Base-by-base conservation (phyloP, 2,888 invertebrate genomes). In the Octodonta nipae region DNA sequence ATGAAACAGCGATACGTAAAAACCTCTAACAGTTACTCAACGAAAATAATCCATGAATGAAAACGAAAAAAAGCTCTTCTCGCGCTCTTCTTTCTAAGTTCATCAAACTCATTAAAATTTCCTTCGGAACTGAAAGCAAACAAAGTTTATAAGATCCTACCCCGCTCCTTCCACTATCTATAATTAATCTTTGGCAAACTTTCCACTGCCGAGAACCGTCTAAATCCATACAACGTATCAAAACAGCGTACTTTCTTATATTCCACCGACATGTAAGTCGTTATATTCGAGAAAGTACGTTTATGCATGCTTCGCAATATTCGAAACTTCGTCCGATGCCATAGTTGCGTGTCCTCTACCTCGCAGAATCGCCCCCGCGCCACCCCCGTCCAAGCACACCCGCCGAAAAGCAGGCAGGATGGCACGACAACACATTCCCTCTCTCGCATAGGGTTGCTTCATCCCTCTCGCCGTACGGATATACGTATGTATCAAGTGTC, bases 401-500 rank as follows among this genome's bases (percentile, higher is more conserved):
- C n/a, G n/a, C n/a, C n/a, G n/a, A n/a, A n/a, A n/a, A n/a, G n/a
- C n/a, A n/a, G n/a, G n/a, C n/a, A n/a, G n/a, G n/a, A n/a, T n/a
- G n/a, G 17, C 17, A 7, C n/a, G 4, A 24, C 11, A 25, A 25
- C 11, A 25, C 25, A 13, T 25, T 29, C 11, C 27, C 20, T 20
- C 16, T 27, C 26, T 26, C 10, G 14, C 8, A 20, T 32, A 14
- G 10, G 17, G 16, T 17, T 15, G 30, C 29, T 39, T 40, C 36
- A 40, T 43, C 43, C 41, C 41, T 42, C 37, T n/a, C n/a, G n/a
- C n/a, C n/a, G n/a, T n/a, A n/a, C n/a, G n/a, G n/a, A 46, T 45
- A 47, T 49, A 50, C 49, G 48, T 47, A 50, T 50, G 50, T 50
- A 50, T 50, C 50, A 47, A 50, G 46, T 49, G 49, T 49, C 49